Evolutionary conservation across 2,113 vertebrate genomes (phyloP).

Genomic region (Rhinichthys klamathensis): DNA sequence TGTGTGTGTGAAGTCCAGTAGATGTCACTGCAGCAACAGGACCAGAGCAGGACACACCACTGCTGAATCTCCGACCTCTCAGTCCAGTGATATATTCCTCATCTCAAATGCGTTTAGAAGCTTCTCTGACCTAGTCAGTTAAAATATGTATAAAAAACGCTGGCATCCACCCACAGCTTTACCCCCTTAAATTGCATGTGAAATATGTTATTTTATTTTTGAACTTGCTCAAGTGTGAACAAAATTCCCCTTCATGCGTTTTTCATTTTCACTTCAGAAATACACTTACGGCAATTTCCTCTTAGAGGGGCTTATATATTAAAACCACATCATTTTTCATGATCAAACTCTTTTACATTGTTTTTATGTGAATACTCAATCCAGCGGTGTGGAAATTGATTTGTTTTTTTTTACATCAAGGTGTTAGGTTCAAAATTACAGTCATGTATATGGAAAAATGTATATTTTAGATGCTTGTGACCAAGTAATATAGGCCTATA

Average conservation of each 20-base stretch:
- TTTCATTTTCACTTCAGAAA: conserved; percentile 37
- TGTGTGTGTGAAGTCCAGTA: conserved; percentile 69
- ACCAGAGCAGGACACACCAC: conserved; percentile 63
- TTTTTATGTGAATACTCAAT: neutral
- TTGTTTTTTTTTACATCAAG: neutral
- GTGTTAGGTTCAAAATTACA: no score
- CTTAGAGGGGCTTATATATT: conserved; percentile 14
- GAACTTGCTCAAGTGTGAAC: conserved; percentile 27
- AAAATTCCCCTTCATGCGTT: conserved; percentile 18
- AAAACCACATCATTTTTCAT: neutral
- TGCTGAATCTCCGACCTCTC: conserved; percentile 66
- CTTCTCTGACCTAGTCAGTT: neutral
- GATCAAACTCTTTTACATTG: neutral
- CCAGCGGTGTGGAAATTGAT: neutral
- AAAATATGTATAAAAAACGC: conserved; percentile 3
- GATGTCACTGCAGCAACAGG: conserved; percentile 79
- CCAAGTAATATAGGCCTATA: no score
- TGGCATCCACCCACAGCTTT: neutral
- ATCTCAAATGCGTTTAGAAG: neutral
- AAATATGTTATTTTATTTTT: conserved; percentile 30
- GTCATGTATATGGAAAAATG: neutral
- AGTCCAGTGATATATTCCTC: neutral
- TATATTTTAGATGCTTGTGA: neutral
- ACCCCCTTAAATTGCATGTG: conserved; percentile 14
- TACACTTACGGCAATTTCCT: conserved; percentile 34